phyloP scores from a whole-genome alignment of 2,113 vertebrate genomes.

The Gila orcuttii region DNA sequence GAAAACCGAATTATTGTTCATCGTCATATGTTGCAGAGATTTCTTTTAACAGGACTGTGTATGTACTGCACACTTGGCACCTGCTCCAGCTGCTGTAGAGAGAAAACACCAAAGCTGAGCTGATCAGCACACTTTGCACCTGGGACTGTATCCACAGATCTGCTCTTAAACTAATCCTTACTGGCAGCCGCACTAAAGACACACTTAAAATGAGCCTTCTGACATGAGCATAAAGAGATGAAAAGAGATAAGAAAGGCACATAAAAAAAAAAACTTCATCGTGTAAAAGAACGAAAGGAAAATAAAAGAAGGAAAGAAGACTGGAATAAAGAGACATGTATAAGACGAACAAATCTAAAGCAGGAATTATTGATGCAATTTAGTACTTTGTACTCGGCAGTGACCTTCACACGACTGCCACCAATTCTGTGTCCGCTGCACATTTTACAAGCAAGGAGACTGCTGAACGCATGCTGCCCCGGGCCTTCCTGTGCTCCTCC shows the following conservation, averaged over 20 bases:
- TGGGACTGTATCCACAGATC: slow-evolving; percentile 26
- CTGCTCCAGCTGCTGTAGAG: slow-evolving; percentile 26
- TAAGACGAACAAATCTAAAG: background rate
- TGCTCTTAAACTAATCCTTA: slow-evolving; percentile 35
- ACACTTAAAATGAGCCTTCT: slow-evolving; percentile 7
- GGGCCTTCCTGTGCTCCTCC: slow-evolving; percentile 69
- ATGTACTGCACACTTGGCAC: slow-evolving; percentile 26
- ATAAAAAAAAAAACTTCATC: background rate
- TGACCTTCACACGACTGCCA: slow-evolving; percentile 33
- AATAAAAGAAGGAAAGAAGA: background rate
- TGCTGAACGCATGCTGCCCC: slow-evolving; percentile 41
- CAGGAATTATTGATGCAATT: background rate
- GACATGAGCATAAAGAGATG: slow-evolving; percentile 4
- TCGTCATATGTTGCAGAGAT: background rate
- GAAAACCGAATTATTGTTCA: background rate
- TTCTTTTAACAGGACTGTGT: background rate
- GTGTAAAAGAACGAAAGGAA: background rate
- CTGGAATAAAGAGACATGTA: background rate
- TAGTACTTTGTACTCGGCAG: background rate
- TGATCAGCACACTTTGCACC: slow-evolving; percentile 35
- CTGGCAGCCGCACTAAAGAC: background rate
- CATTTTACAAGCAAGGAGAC: slow-evolving; percentile 63
- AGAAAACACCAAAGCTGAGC: slow-evolving; percentile 30
- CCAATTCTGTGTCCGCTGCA: slow-evolving; percentile 52
- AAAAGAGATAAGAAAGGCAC: background rate